phyloP scores from a whole-genome alignment of 2,888 invertebrate species.

The Tenthredo scrophulariae region DNA sequence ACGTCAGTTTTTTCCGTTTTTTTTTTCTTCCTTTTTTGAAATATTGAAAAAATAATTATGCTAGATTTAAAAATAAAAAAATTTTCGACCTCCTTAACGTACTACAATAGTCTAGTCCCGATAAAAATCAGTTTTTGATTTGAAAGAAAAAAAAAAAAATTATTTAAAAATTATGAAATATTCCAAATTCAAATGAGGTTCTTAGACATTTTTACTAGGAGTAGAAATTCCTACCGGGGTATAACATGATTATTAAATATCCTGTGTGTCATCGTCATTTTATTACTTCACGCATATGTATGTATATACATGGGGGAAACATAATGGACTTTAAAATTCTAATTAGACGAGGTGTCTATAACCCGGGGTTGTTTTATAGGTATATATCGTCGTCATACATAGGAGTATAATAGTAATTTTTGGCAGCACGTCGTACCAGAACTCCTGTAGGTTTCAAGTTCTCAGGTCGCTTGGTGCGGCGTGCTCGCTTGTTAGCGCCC shows the following conservation, averaged over 20 bases:
- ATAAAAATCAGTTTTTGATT: neutral
- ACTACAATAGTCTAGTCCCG: neutral
- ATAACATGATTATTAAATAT: neutral
- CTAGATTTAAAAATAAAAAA: neutral
- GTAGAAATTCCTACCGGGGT: too few species aligned
- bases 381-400: neutral
- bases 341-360: neutral
- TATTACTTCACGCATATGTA: neutral
- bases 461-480: neutral
- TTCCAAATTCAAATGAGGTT: too few species aligned
- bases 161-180: neutral
- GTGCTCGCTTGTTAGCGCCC: conserved; percentile 48
- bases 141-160: neutral
- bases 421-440: neutral
- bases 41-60: neutral
- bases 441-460: conserved; percentile 28
- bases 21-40: neutral
- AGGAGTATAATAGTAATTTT: neutral
- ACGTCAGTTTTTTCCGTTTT: neutral
- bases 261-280: neutral
- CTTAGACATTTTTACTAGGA: too few species aligned
- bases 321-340: neutral
- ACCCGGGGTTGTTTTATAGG: neutral
- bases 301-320: neutral
- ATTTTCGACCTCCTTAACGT: too few species aligned